Base-by-base conservation (phyloP, 2,888 invertebrate species). In the Agrochola macilenta region DNA sequence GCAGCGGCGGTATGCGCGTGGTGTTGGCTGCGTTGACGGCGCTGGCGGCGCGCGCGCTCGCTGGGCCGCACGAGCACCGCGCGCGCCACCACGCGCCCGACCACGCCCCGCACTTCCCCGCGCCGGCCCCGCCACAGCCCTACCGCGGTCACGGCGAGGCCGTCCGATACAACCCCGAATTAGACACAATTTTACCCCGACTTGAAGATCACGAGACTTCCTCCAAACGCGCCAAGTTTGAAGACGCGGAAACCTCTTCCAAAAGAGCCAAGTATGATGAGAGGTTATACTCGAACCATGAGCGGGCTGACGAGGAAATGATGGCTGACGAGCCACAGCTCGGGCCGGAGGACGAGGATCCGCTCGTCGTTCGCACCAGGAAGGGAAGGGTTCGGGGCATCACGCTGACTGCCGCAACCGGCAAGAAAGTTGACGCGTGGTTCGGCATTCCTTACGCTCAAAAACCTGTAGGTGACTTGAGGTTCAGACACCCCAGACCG, bases 401-500 rank as follows among this genome's bases (percentile, higher is more conserved):
- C 82, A 98, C 98, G 68, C 95, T 98, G 86, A 97, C 97, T 49
- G 97, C 98, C 26, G 97, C 98, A 84, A 98, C 98, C 80, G 98
- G 98, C 77, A 98, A 98, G 94, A 97, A 98, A 93, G 98, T 98
- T 81, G 98, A 98, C 93, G 98, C 98, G 9, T 99, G 98, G 98
- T 97, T 98, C 90, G 98, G 98, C 58, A 98, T 98, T 83, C 98
- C 98, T 7, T 98, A 98, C 93, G 98, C 98, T 87, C 98, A 98
- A 94, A 98, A 98, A 94, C 98, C 98, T 8, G 83, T 98, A 68
- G 98, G 98, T 77, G 97, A 97, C 87, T 96, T 98, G 83, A 97
- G 99, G 89, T 99, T 99, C 95, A 97, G 98, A 83, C 99, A 99
- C 93, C 99, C 99, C 20, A 97, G 98, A 88, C 98, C 99, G 0